phyloP scores from a whole-genome alignment of 1,140 invertebrate species.

The Sycophila sp. region DNA sequence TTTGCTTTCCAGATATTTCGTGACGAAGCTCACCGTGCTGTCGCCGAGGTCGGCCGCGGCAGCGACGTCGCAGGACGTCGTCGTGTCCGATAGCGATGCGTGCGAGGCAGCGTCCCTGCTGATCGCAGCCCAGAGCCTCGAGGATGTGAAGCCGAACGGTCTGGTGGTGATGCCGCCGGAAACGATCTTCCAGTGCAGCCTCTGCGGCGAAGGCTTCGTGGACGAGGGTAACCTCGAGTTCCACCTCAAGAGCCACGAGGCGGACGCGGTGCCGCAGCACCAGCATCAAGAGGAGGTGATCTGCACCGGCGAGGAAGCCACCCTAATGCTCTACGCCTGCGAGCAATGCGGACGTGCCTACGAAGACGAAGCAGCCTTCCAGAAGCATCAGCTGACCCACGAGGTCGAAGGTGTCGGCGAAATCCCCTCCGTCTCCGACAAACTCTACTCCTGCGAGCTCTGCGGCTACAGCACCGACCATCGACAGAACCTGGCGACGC shows the following conservation, averaged over 20 bases:
- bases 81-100: conserved; percentile 37
- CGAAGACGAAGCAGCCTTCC: conserved; percentile 42
- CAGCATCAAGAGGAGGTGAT: conserved; percentile 7
- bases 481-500: conserved; percentile 53
- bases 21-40: conserved; percentile 50
- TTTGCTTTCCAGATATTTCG: conserved; percentile 65
- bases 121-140: conserved; percentile 42
- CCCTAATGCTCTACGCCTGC: conserved; percentile 48
- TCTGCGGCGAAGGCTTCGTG: conserved; percentile 61
- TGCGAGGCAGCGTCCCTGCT: conserved; percentile 46
- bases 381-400: conserved; percentile 53
- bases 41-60: background rate
- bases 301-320: background rate
- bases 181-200: conserved; percentile 47
- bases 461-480: conserved; percentile 56
- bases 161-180: conserved; percentile 37
- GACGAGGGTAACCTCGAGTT: conserved; percentile 56
- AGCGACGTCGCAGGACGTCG: background rate
- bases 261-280: background rate
- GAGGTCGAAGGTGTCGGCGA: background rate
- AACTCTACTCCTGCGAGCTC: conserved; percentile 53
- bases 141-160: conserved; percentile 41
- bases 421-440: conserved; percentile 29
- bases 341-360: conserved; percentile 59
- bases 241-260: conserved; percentile 42